phyloP scores from a whole-genome alignment of 1,140 invertebrate genomes.

The Dufourea novaeangliae region DNA sequence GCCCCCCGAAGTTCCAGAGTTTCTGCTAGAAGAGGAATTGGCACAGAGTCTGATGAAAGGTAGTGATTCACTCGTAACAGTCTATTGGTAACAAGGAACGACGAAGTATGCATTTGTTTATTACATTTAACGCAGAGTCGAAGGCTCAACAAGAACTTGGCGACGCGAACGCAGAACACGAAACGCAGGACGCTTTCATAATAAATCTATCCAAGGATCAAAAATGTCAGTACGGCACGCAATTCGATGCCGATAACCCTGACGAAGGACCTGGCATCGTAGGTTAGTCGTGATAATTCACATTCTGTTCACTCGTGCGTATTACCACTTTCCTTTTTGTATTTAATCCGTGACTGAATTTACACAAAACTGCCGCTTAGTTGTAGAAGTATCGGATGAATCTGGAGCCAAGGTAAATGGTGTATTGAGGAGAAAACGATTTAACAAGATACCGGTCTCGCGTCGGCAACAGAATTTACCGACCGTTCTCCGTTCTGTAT shows the following conservation, averaged over 20 bases:
- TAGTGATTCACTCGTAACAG: slow-evolving; percentile 40
- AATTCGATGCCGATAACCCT: slow-evolving; percentile 82
- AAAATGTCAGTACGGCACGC: slow-evolving; percentile 88
- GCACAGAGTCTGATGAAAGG: slow-evolving; percentile 73
- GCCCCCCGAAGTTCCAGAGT: slow-evolving; percentile 89
- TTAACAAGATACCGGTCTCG: no score
- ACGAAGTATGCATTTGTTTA: background rate
- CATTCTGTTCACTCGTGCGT: background rate
- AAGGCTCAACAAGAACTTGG: slow-evolving; percentile 11
- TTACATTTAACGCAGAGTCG: slow-evolving; percentile 21
- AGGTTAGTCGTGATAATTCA: slow-evolving; percentile 76
- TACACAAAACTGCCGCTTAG: slow-evolving; percentile 69
- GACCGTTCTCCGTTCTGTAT: background rate
- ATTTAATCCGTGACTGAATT: slow-evolving; percentile 46
- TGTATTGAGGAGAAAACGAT: background rate
- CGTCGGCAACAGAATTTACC: no score
- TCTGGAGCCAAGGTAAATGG: slow-evolving; percentile 69
- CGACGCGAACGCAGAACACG: slow-evolving; percentile 69
- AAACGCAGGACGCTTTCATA: slow-evolving; percentile 83
- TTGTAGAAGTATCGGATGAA: slow-evolving; percentile 77
- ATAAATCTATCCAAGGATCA: slow-evolving; percentile 88
- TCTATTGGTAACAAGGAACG: background rate
- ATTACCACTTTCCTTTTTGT: background rate
- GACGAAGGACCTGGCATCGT: slow-evolving; percentile 80
- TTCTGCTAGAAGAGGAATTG: slow-evolving; percentile 81